Conservation (phyloP, 2,888 invertebrate species). For the Hyposoter dolosus region DNA sequence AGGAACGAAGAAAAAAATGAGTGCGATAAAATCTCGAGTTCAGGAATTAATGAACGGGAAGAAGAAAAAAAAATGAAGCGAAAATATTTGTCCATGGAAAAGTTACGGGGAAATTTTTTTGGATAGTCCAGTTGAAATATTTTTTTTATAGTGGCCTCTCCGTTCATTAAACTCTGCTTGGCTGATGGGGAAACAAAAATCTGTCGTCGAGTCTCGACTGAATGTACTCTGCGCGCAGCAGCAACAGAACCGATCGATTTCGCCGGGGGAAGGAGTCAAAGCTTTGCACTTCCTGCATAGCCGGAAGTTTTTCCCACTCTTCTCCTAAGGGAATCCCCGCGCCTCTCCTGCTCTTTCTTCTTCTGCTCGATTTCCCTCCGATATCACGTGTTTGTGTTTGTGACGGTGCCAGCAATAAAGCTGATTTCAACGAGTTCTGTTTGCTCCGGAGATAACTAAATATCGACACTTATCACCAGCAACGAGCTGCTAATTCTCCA, state of each 20-base stretch:
- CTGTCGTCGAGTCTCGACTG: slow-evolving; percentile 30
- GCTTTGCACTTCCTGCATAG: slow-evolving; percentile 56
- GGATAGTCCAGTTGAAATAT: neutral
- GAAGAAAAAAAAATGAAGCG: neutral
- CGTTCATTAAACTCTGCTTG: slow-evolving; percentile 13
- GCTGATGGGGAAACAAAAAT: slow-evolving; percentile 28
- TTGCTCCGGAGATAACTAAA: slow-evolving; percentile 34
- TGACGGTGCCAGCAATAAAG: slow-evolving; percentile 20
- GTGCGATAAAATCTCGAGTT: neutral
- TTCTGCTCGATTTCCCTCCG: slow-evolving; percentile 30
- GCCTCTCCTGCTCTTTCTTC: neutral
- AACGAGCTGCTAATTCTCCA: slow-evolving; percentile 25
- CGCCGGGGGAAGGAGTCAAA: slow-evolving; percentile 11
- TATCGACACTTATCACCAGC: slow-evolving; percentile 44
- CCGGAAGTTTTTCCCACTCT: slow-evolving; percentile 48
- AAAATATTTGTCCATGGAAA: neutral
- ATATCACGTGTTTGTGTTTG: slow-evolving; percentile 28
- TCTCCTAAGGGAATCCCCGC: slow-evolving; percentile 1
- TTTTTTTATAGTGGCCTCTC: neutral
- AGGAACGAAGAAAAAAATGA: neutral
- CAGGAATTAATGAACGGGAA: neutral
- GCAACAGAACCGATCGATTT: slow-evolving; percentile 60
- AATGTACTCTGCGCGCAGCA: slow-evolving; percentile 50
- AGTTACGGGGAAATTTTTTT: neutral
- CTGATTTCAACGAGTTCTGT: slow-evolving; percentile 30